phyloP scores from a whole-genome alignment of 2,113 vertebrate genomes.

The Percopsis transmontana region DNA sequence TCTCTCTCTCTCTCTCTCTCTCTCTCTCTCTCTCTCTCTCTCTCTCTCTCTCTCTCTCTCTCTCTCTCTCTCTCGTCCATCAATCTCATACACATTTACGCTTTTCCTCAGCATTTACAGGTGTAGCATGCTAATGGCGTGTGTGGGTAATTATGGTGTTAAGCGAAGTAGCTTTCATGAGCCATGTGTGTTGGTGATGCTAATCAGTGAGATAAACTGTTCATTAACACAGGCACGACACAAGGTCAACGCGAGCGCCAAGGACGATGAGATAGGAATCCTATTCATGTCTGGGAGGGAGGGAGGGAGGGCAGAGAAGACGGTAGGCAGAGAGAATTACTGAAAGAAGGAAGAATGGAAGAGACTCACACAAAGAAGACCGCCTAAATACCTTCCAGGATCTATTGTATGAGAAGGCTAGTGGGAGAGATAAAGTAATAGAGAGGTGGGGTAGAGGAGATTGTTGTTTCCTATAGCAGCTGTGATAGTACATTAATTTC shows the following conservation, averaged over 20 bases:
- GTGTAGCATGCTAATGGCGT: conserved; percentile 3
- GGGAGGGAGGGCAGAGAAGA: neutral
- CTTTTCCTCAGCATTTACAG: conserved; percentile 2
- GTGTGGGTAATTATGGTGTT: neutral
- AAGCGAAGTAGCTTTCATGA: conserved; percentile 24
- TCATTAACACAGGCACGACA: conserved; percentile 23
- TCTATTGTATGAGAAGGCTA: too few species aligned
- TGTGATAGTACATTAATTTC: too few species aligned
- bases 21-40: neutral
- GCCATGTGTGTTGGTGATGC: conserved; percentile 31
- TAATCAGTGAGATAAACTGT: conserved; percentile 17
- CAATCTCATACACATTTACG: neutral
- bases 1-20: neutral
- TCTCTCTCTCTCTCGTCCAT: neutral
- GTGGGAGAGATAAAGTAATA: too few species aligned
- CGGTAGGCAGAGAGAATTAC: too few species aligned
- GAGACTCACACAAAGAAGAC: too few species aligned
- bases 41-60: neutral
- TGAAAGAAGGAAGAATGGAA: too few species aligned
- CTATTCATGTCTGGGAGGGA: neutral
- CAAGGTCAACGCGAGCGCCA: conserved; percentile 27
- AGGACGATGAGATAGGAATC: conserved; percentile 2
- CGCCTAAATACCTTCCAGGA: too few species aligned
- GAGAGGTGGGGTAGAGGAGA: too few species aligned
- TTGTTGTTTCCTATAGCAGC: too few species aligned